phyloP scores from a whole-genome alignment of 2,113 vertebrate genomes.

The Protobothrops mucrosquamatus region DNA sequence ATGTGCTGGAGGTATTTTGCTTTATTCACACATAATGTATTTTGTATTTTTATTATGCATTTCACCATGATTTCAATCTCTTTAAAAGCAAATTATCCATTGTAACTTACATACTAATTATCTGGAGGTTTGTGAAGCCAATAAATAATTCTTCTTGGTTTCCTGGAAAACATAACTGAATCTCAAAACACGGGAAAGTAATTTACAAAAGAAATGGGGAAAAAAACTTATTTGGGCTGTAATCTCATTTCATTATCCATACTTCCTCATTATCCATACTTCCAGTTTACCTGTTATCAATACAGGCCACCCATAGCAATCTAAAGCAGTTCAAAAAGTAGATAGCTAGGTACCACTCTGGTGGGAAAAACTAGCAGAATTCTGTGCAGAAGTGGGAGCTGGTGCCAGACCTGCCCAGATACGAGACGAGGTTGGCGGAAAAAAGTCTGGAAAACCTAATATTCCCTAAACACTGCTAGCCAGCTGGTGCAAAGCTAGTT shows the following conservation, averaged over 20 bases:
- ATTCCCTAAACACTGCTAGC: too few relatives aligned
- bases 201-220: conserved; percentile 76
- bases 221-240: conserved; percentile 57
- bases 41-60: conserved; percentile 61
- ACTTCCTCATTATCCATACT: neutral
- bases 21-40: conserved; percentile 58
- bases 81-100: conserved; percentile 70
- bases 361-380: too few relatives aligned
- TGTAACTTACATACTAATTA: conserved; percentile 69
- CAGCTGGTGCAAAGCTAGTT: too few relatives aligned
- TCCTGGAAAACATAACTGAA: conserved; percentile 60
- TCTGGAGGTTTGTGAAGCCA: conserved; percentile 64
- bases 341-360: neutral
- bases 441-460: too few relatives aligned
- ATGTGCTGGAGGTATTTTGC: conserved; percentile 48
- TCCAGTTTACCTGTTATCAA: neutral
- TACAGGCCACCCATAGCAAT: neutral
- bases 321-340: neutral
- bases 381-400: too few relatives aligned
- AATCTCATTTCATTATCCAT: neutral
- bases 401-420: too few relatives aligned
- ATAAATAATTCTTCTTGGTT: conserved; percentile 66
- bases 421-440: too few relatives aligned
- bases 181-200: conserved; percentile 84
- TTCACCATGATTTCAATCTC: conserved; percentile 65